Conservation (phyloP, 2,888 invertebrate genomes). For the Lycophotia porphyrea region DNA sequence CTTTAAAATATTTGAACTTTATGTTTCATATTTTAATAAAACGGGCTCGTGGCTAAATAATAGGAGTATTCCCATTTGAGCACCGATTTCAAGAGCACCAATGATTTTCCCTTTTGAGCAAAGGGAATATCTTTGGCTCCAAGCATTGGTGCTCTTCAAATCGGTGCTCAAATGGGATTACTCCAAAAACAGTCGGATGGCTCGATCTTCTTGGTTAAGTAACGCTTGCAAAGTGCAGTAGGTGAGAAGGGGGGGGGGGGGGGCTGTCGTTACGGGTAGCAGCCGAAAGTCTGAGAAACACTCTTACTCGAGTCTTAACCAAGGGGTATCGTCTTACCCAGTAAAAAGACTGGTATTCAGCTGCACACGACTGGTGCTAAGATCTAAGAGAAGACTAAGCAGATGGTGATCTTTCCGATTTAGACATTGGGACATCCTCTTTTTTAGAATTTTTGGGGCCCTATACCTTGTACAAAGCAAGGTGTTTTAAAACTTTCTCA, state of each 20-base stretch:
- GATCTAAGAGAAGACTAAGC: neutral
- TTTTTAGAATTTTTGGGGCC: too few relatives aligned
- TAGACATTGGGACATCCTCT: neutral
- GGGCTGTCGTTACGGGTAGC: neutral
- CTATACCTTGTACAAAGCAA: neutral
- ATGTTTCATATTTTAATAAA: neutral
- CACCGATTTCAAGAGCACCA: too few relatives aligned
- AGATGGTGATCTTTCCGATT: neutral
- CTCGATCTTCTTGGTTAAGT: neutral
- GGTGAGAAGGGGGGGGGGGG: neutral
- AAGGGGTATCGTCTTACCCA: neutral
- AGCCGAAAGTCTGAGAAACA: neutral
- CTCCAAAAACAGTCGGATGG: neutral
- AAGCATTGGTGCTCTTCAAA: too few relatives aligned
- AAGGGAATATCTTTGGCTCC: too few relatives aligned
- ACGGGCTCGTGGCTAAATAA: neutral
- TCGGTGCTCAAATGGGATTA: too few relatives aligned
- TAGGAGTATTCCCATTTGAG: too few relatives aligned
- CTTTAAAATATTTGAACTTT: neutral
- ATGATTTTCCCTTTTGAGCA: too few relatives aligned
- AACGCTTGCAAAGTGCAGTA: neutral
- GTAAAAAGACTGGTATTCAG: neutral
- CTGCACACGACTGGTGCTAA: neutral
- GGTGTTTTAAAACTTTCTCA: constrained; percentile 8
- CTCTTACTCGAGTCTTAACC: neutral